Evolutionary conservation across 2,888 invertebrate species (phyloP).

Genomic region (Zeuzera pyrina): DNA sequence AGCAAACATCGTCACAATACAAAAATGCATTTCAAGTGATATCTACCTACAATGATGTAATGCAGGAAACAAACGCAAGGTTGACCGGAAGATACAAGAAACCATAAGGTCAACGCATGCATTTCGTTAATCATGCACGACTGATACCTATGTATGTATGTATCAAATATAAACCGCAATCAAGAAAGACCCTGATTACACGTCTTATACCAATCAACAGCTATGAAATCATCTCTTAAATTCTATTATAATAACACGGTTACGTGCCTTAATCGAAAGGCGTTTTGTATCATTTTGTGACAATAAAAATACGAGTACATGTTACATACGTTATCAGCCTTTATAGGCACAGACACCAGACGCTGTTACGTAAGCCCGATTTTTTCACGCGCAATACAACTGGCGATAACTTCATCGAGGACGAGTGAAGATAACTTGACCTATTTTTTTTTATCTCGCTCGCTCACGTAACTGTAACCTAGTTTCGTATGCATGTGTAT

Average conservation of each 20-base stretch:
- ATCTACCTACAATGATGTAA: too few species aligned
- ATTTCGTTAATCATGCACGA: slow-evolving; percentile 37
- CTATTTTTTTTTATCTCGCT: slow-evolving; percentile 69
- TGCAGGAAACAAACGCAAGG: slow-evolving; percentile 61
- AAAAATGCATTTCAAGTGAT: too few species aligned
- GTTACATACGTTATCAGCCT: too few species aligned
- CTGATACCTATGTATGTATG: not conserved
- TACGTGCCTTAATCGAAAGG: too few species aligned
- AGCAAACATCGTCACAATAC: too few species aligned
- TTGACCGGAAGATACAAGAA: slow-evolving; percentile 51
- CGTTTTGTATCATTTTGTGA: too few species aligned
- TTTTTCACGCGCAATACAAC: slow-evolving; percentile 56
- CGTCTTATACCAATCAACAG: too few species aligned
- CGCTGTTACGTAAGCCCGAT: slow-evolving; percentile 44
- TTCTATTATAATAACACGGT: too few species aligned
- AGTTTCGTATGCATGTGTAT: slow-evolving; percentile 52
- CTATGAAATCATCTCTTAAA: too few species aligned
- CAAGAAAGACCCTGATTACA: too few species aligned
- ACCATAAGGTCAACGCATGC: slow-evolving; percentile 45
- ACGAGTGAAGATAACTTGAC: slow-evolving; percentile 70
- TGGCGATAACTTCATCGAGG: slow-evolving; percentile 67
- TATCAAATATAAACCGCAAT: too few species aligned
- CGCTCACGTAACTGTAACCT: slow-evolving; percentile 61
- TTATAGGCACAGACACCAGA: slow-evolving; percentile 5
- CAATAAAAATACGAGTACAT: too few species aligned